Base-by-base conservation (phyloP, 1,140 invertebrate species). In the Neodiprion lecontei region DNA sequence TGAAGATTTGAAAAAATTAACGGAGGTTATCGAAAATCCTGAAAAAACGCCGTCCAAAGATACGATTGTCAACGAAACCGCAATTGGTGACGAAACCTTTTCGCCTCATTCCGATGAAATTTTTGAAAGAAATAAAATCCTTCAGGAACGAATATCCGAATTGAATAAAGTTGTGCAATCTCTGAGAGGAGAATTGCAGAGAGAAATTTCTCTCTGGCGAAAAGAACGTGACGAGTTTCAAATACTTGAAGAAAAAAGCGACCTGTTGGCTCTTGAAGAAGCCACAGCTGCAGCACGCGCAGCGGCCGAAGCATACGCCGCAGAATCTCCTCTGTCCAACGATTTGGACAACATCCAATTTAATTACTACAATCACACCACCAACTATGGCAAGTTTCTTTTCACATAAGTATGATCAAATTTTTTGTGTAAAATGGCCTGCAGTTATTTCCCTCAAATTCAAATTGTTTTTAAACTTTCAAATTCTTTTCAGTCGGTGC, bases 171-270 rank as follows among this genome's bases (percentile, higher is more conserved):
- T 79, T 4, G 77, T 82, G 72, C 65, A 48, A 10, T 68, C 69
- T 8, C 72, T 82, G 12, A 79, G 72, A 9, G 69, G 78, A 14
- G 69, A 78, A 66, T 12, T 82, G 9, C 71, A 11, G 23, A 67
- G 17, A 10, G 81, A 82, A 65, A 9, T 70, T n/a, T 53, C 72
- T 40, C 69, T 82, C 10, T 82, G 79, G 81, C 73, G 21, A 48
- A 82, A 78, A 40, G 79, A 82, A 40, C 79, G 70, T 10, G 79
- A 82, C 21, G 81, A 81, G 12, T 78, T 79, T 50, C 75, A 81
- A 72, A 4, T 74, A 4, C 75, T 79, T 14, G 77, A 76, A 4
- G 79, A 82, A 2, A 72, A 67, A 75, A 77, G 73, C 23, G 75
- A 81, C 48, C 72, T 76, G 1, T 40, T 81, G 12, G 79, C 78